These are phyloP conservation scores for Cephus rjabovi DNA, from an alignment of 2,888 invertebrate genomes.

Conservation along the genomic window DNA sequence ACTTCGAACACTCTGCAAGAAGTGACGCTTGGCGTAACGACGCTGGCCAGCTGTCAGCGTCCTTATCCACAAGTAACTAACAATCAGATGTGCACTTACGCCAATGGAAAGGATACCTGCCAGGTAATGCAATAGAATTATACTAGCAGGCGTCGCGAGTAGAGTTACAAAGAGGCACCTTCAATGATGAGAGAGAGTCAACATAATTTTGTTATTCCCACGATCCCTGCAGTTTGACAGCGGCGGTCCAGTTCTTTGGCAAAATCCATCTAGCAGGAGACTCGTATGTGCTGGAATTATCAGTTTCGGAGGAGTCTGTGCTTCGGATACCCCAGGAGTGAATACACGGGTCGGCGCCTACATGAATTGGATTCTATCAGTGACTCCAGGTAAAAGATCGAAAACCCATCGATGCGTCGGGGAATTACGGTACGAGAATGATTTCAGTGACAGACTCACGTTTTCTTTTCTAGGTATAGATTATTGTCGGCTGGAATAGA, in stretches of 20 bases:
- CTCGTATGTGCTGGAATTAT: constrained; percentile 68
- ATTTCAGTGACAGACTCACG: not conserved
- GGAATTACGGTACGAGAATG: not conserved
- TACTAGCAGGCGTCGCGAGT: not conserved
- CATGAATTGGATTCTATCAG: constrained; percentile 70
- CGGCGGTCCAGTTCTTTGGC: constrained; percentile 72
- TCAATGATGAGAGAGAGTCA: too few species aligned
- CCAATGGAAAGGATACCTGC: constrained; percentile 71
- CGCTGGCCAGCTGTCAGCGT: constrained; percentile 65
- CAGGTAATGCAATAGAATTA: constrained; percentile 64
- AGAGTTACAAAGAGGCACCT: too few species aligned
- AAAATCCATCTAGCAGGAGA: constrained; percentile 60
- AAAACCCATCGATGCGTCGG: not conserved
- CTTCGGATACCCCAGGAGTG: constrained; percentile 66
- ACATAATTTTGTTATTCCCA: not conserved
- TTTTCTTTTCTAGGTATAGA: constrained; percentile 2
- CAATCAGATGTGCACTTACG: constrained; percentile 69
- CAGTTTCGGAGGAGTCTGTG: constrained; percentile 72
- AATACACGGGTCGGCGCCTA: constrained; percentile 71
- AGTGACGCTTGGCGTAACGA: constrained; percentile 69
- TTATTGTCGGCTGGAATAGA: constrained; percentile 15
- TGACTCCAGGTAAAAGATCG: constrained; percentile 38
- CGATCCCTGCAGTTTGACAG: constrained; percentile 53
- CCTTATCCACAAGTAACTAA: constrained; percentile 32
- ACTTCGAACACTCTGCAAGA: constrained; percentile 68